phyloP scores from a whole-genome alignment of 2,888 invertebrate genomes.

The Tuta absoluta region DNA sequence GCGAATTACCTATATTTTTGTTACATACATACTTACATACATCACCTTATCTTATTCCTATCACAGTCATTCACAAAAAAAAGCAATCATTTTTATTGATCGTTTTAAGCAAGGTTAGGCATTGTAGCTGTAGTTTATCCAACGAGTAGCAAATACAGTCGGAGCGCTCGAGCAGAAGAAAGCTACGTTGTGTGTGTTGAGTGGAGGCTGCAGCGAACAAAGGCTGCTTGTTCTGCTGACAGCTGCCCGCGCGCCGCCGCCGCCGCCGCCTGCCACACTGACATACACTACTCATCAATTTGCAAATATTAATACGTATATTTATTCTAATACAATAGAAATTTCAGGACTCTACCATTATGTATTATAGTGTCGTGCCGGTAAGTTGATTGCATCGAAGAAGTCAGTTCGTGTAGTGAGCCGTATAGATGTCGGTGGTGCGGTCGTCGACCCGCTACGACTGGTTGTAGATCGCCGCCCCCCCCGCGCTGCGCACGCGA shows the following conservation, averaged over 20 bases:
- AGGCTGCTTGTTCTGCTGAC: neutral
- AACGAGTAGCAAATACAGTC: neutral
- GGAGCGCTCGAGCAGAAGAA: conserved; percentile 1
- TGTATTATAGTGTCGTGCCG: no score
- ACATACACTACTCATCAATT: no score
- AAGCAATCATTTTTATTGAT: no score
- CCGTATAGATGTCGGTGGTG: neutral
- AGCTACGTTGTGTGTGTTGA: neutral
- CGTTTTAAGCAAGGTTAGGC: no score
- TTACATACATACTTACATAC: no score
- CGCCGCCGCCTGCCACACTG: neutral
- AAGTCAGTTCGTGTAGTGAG: neutral
- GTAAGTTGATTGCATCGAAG: neutral
- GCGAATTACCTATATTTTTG: no score
- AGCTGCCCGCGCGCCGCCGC: neutral
- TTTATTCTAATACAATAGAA: no score
- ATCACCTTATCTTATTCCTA: no score
- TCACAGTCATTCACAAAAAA: no score
- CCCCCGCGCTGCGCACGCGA: conserved; percentile 1
- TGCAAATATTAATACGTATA: no score
- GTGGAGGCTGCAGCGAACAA: neutral
- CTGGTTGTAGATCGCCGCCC: neutral
- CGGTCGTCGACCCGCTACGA: conserved; percentile 9
- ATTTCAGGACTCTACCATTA: no score
- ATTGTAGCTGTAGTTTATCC: neutral